Base-by-base conservation (phyloP, 1,140 invertebrate genomes). In the Sarcophaga peregrina region DNA sequence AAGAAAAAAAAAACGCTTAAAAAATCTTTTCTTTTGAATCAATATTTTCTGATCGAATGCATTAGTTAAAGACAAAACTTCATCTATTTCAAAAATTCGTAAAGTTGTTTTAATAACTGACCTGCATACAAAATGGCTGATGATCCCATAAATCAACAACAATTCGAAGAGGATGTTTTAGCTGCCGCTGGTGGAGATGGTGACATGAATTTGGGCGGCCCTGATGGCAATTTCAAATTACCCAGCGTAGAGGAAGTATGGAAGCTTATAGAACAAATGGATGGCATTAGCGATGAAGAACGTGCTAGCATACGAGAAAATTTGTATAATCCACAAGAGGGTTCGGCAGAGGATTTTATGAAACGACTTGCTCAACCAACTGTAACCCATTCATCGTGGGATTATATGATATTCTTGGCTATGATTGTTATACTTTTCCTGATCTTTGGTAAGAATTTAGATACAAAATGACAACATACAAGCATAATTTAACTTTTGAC, bases 191-290 rank as follows among this genome's bases (percentile, higher is more conserved):
- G 48, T 11, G 47, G 20, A 25, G 75, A 78, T 78, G 75, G 75
- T 13, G 8, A n/a, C 46, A 86, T 74, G 83, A 86, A 89, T 52
- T 85, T 87, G 10, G 83, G 85, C 9, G 73, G 85, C 81, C 82
- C 84, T n/a, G 47, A 72, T 45, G 84, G 86, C 8, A 85, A 86
- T 80, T 89, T 87, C 46, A 85, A 91, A 85, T 85, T 91, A 85
- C 92, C 92, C 11, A 91, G 91, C 5, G 85, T 90, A 3, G 92
- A 93, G 74, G 90, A 93, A 54, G 85, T 94, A 0, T 85, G 93
- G 81, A 91, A 92, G n/a, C 87, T 93, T 86, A 86, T 94, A 47
- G 91, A 94, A 54, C 86, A 89, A 0, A 89, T 93, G 84, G 85
- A 87, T 8, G 92, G 91, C 1, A 85, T 94, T 13, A 88, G 90